A percentile compares a stretch with the other conserved stretches of the same genome.
Conservation (phyloP, 2,113 vertebrate species). For the Pangasianodon hypophthalmus region DNA sequence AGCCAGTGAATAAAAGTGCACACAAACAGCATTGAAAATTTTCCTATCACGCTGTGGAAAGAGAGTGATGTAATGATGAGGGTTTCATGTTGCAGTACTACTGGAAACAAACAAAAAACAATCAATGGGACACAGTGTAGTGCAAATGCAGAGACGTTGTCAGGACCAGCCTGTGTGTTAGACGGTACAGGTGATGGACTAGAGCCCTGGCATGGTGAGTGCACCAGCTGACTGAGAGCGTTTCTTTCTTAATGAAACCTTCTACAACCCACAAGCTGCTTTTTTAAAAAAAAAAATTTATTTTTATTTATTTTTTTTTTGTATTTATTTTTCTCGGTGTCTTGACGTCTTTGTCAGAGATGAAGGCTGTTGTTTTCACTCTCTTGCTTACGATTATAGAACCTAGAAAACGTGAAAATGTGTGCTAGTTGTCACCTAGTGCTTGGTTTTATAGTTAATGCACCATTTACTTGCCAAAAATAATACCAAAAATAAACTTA, state of each 20-base stretch:
- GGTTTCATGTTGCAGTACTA: constrained; percentile 1
- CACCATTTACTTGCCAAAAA: not conserved
- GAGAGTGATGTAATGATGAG: not conserved
- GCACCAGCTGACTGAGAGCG: not conserved
- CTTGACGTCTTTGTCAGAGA: too few relatives aligned
- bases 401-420: too few relatives aligned
- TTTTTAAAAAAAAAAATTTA: not conserved
- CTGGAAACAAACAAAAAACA: not conserved
- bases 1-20: not conserved
- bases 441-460: not conserved
- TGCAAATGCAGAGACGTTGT: not conserved
- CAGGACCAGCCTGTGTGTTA: not conserved
- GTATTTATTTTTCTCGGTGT: not conserved
- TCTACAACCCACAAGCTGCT: not conserved
- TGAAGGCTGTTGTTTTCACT: too few relatives aligned
- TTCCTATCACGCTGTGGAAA: not conserved
- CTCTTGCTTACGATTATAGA: too few relatives aligned
- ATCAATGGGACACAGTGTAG: not conserved
- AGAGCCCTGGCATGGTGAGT: not conserved
- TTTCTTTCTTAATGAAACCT: not conserved
- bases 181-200: not conserved
- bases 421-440: not conserved
- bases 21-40: not conserved
- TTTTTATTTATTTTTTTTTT: not conserved
- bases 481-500: not conserved